Conservation (phyloP, 2,797 vertebrate genomes). For the Chelon auratus region DNA sequence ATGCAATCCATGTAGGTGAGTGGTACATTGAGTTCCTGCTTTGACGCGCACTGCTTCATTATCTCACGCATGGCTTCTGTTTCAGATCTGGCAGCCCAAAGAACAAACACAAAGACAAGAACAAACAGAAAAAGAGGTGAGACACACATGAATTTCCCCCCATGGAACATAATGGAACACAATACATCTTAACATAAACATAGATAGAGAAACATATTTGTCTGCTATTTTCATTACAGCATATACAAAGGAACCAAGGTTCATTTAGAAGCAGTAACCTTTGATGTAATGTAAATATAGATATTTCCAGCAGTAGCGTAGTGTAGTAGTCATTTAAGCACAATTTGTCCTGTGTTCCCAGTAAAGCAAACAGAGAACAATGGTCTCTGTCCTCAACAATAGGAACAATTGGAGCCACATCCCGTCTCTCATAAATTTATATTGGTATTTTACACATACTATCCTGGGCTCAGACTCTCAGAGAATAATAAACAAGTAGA, state of each 20-base stretch:
- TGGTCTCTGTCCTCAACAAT: constrained; percentile 11
- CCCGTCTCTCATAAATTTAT: constrained; percentile 66
- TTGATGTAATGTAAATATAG: background rate
- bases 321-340: background rate
- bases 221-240: background rate
- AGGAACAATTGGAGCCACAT: constrained; percentile 23
- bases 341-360: constrained; percentile 12
- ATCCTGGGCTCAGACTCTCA: constrained; percentile 43
- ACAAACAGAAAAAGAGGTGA: constrained; percentile 95
- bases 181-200: background rate
- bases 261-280: background rate
- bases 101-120: constrained; percentile 97
- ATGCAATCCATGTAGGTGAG: constrained; percentile 42
- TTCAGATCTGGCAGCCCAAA: constrained; percentile 93
- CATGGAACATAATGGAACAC: background rate
- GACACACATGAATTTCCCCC: constrained; percentile 11
- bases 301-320: background rate
- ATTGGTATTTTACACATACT: constrained; percentile 58
- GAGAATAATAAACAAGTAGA: constrained; percentile 52
- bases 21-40: constrained; percentile 37
- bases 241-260: background rate
- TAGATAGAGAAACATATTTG: background rate
- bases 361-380: constrained; percentile 32
- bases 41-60: constrained; percentile 25
- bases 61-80: constrained; percentile 42